Evolutionary conservation across 2,113 vertebrate species (phyloP).

Genomic region (Megaleporinus macrocephalus): DNA sequence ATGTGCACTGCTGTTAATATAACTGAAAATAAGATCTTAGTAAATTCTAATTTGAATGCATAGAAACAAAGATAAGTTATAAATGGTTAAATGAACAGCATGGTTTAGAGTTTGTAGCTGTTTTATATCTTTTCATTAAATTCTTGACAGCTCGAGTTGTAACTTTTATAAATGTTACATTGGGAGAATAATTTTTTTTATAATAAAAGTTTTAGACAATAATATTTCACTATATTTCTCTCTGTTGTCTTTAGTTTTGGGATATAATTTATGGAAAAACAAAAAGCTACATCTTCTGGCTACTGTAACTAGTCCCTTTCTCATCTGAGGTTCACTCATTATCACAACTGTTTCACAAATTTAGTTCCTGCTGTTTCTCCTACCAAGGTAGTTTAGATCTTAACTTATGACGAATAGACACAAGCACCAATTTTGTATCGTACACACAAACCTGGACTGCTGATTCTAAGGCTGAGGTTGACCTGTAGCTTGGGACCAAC

Average conservation of each 20-base stretch:
- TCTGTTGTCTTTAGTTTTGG: background rate
- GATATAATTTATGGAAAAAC: background rate
- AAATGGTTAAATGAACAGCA: too few species aligned
- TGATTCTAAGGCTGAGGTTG: slow-evolving; percentile 36
- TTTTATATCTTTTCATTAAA: too few species aligned
- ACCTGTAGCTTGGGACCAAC: background rate
- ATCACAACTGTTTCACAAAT: too few species aligned
- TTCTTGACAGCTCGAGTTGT: too few species aligned
- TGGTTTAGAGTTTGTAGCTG: too few species aligned
- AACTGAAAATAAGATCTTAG: too few species aligned
- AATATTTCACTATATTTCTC: background rate
- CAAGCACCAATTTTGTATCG: slow-evolving; percentile 5
- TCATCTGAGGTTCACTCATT: too few species aligned
- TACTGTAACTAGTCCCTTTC: slow-evolving; percentile 49
- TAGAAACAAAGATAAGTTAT: too few species aligned
- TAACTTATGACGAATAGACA: slow-evolving; percentile 1
- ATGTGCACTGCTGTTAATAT: too few species aligned
- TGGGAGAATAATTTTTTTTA: background rate
- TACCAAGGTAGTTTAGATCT: background rate
- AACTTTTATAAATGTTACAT: background rate
- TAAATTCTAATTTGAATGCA: too few species aligned
- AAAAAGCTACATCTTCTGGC: slow-evolving; percentile 72
- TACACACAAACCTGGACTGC: slow-evolving; percentile 6
- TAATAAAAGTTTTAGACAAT: background rate
- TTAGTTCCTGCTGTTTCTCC: slow-evolving; percentile 7